Base-by-base conservation (phyloP, 1,140 invertebrate species). In the Drosophila orena region DNA sequence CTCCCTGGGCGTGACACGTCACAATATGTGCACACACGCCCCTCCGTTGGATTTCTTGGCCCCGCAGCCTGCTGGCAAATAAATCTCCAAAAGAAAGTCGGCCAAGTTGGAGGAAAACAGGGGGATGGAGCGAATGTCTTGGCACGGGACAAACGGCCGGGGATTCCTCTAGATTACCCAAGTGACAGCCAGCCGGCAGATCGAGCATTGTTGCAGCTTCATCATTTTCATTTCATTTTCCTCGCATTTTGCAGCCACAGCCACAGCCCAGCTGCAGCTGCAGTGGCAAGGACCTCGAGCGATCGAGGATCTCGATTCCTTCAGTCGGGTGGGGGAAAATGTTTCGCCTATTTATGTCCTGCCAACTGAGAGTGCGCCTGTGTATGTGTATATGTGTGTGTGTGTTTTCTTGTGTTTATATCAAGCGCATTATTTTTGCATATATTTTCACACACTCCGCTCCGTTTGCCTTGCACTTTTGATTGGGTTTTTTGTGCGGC, bases 21-120 rank as follows among this genome's bases (percentile, higher is more conserved):
- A 86, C 84, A 86, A 86, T 86, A 83, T 88, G 66, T 86, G 70
- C 65, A 83, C 71, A 69, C 34, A 88, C 81, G 79, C 83, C 81
- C 78, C 75, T 54, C 66, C 66, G 47, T 14, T 38, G 40, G 46
- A 44, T 27, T 38, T 22, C 47, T 20, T 10, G 15, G 30, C 52
- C 20, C 35, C 43, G 50, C 38, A 22, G 64, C 64, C 64, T 56
- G 65, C 66, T 55, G 64, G 73, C 79, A 83, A 83, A 83, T 78
- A 83, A 86, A 86, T 86, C 81, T 72, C 62, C 81, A 64, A 59
- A 35, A 46, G 54, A 88, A 88, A 86, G 81, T 78, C 78, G 62
- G 40, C 52, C 75, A 15, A 72, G 37, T 58, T 47, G 59, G 53
- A 35, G 47, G 40, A 54, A 55, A 60, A 27, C 30, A 55, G 40